These are phyloP conservation scores for Coregonus sp. DNA, from an alignment of 2,797 vertebrate genomes.

Conservation along the genomic window DNA sequence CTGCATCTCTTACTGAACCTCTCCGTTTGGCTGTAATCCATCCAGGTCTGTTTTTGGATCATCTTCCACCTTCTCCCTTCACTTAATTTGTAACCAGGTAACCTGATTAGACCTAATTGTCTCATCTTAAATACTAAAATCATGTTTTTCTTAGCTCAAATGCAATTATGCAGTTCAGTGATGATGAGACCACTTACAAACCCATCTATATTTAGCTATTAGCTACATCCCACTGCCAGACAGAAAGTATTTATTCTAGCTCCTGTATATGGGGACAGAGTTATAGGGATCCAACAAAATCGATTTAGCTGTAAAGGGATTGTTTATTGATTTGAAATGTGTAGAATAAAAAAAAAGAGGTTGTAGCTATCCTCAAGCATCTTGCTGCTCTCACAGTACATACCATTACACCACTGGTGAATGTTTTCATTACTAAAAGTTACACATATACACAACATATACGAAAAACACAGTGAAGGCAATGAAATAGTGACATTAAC, in stretches of 20 bases:
- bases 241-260: background rate
- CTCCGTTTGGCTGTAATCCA: background rate
- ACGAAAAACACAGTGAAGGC: background rate
- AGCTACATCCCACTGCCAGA: background rate
- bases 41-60: background rate
- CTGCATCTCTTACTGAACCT: background rate
- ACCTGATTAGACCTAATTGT: background rate
- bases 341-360: no score
- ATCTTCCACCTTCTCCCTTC: background rate
- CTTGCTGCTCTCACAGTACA: no score
- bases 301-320: no score
- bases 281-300: background rate
- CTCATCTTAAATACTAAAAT: background rate
- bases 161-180: background rate
- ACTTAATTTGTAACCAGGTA: background rate
- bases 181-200: background rate
- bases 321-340: no score
- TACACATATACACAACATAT: background rate
- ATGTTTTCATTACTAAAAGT: background rate
- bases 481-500: background rate
- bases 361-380: no score
- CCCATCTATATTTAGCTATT: background rate
- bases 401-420: no score
- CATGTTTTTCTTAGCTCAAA: background rate
- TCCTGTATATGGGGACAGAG: background rate